These are phyloP conservation scores for Anoplius nigerrimus DNA, from an alignment of 2,888 invertebrate genomes.

Conservation along the genomic window DNA sequence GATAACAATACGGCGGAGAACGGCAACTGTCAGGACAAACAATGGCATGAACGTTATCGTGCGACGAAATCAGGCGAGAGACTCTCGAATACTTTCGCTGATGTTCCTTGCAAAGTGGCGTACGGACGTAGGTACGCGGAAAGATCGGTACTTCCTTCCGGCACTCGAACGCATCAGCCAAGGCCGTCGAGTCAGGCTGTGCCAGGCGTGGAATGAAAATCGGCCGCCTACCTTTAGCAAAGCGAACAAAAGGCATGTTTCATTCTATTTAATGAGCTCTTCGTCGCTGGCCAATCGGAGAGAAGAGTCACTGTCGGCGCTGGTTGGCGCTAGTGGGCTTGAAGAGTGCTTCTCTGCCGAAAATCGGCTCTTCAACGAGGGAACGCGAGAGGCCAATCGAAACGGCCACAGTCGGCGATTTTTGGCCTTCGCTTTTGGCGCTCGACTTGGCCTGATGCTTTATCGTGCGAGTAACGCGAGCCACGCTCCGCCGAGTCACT, in stretches of 20 bases:
- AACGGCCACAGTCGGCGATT: constrained; percentile 10
- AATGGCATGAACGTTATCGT: too few relatives aligned
- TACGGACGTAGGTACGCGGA: too few relatives aligned
- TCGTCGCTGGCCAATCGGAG: constrained; percentile 2
- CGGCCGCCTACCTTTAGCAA: neutral
- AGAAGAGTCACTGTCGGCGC: constrained; percentile 15
- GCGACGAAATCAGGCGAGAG: too few relatives aligned
- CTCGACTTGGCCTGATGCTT: too few relatives aligned
- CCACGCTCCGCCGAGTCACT: neutral
- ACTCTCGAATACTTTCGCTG: too few relatives aligned
- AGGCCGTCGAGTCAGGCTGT: too few relatives aligned
- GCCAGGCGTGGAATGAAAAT: neutral
- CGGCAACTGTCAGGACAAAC: too few relatives aligned
- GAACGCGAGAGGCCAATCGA: too few relatives aligned
- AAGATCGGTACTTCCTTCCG: too few relatives aligned
- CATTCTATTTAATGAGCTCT: constrained; percentile 41
- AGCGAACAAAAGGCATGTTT: constrained; percentile 16
- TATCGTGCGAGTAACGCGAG: neutral
- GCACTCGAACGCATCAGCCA: too few relatives aligned
- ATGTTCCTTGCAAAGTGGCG: too few relatives aligned
- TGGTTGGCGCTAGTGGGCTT: neutral
- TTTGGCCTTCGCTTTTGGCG: neutral
- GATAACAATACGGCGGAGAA: too few relatives aligned
- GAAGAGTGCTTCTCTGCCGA: constrained; percentile 28
- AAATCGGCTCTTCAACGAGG: constrained; percentile 41